phyloP scores from a whole-genome alignment of 2,797 vertebrate species.

The Meda fulgida region DNA sequence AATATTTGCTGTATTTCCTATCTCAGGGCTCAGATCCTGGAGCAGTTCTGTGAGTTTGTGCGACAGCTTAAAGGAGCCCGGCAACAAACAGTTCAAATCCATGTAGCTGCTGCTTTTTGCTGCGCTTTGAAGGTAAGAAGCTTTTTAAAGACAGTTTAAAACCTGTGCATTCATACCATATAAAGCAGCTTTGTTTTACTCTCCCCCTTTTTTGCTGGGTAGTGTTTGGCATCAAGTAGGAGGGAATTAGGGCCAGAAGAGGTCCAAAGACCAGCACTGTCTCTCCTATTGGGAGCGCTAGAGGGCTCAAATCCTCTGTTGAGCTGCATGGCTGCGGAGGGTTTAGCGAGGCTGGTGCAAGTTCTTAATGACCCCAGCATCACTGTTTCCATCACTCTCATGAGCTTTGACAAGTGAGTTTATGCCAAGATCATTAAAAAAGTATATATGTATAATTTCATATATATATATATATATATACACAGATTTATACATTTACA shows the following conservation, averaged over 20 bases:
- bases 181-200: not conserved
- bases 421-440: not conserved
- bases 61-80: conserved; percentile 87
- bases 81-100: conserved; percentile 85
- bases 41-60: conserved; percentile 84
- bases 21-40: conserved; percentile 82
- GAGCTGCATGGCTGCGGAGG: conserved; percentile 88
- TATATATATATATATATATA: too few species aligned
- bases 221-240: conserved; percentile 78
- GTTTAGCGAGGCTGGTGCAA: conserved; percentile 86
- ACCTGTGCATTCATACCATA: not conserved
- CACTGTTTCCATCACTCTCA: conserved; percentile 83
- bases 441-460: too few species aligned
- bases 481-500: too few species aligned
- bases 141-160: not conserved
- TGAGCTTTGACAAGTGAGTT: conserved; percentile 93
- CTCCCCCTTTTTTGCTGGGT: conserved; percentile 58
- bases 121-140: conserved; percentile 85
- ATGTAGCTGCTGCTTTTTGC: conserved; percentile 85
- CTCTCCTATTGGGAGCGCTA: conserved; percentile 83
- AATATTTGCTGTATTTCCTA: conserved; percentile 13
- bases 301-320: conserved; percentile 84
- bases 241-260: conserved; percentile 83
- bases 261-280: conserved; percentile 77
- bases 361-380: conserved; percentile 83